A percentile compares a stretch with the other conserved stretches of the same genome.
These are phyloP conservation scores for Apotomis betuletana DNA, from an alignment of 2,888 invertebrate species.

Conservation along the genomic window DNA sequence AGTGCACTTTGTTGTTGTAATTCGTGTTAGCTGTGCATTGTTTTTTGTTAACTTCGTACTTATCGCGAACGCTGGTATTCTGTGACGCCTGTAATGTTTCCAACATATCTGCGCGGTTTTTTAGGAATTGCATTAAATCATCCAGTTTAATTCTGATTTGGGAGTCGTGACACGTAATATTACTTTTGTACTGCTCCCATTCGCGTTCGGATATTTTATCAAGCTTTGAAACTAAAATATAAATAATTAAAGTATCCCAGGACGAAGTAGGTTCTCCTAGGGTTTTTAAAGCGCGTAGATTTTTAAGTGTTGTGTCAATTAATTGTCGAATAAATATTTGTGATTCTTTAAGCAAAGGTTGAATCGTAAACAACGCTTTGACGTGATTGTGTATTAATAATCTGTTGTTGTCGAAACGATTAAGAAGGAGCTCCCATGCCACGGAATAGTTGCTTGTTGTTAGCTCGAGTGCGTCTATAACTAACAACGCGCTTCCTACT, in stretches of 20 bases:
- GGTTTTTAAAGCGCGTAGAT: constrained; percentile 18
- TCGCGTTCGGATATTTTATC: constrained; percentile 27
- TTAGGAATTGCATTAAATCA: neutral
- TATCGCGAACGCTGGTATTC: neutral
- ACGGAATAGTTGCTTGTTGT: neutral
- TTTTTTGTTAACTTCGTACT: neutral
- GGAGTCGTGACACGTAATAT: constrained; percentile 1
- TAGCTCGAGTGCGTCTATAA: constrained; percentile 6
- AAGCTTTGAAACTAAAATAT: constrained; percentile 22
- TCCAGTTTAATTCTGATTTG: neutral
- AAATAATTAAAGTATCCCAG: constrained; percentile 34
- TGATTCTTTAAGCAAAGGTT: neutral
- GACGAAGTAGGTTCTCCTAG: constrained; percentile 21
- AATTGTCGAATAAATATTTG: neutral
- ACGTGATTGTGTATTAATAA: constrained; percentile 1
- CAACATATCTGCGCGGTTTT: constrained; percentile 8
- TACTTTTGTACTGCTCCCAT: constrained; percentile 26
- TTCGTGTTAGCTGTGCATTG: neutral
- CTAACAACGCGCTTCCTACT: constrained; percentile 7
- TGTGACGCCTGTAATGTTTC: constrained; percentile 9
- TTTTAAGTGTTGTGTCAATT: constrained; percentile 4
- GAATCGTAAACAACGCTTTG: neutral
- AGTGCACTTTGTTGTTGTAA: neutral
- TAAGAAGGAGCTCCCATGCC: constrained; percentile 6
- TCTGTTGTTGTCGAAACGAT: constrained; percentile 3